These are phyloP conservation scores for Procambarus virginalis DNA, from an alignment of 1,140 invertebrate species.

Conservation along the genomic window DNA sequence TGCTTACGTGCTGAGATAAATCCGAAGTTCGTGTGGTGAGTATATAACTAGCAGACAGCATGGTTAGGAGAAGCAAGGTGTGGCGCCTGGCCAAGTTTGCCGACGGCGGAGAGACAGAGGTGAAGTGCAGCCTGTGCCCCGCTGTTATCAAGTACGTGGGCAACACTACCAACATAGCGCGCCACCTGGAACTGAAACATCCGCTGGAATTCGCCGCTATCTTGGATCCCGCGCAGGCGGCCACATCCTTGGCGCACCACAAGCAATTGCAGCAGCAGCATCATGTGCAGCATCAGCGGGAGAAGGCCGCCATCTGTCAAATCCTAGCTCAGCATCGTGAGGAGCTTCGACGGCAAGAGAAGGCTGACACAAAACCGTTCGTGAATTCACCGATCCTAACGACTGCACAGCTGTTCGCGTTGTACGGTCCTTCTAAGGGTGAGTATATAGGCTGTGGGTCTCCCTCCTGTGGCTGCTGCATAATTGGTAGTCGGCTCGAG, in stretches of 20 bases:
- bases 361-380: background rate
- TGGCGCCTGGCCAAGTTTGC: slow-evolving; percentile 69
- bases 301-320: slow-evolving; percentile 67
- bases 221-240: slow-evolving; percentile 18
- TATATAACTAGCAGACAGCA: background rate
- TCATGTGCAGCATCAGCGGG: slow-evolving; percentile 50
- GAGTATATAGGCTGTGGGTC: too few relatives aligned
- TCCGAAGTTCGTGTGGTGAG: too few relatives aligned
- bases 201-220: slow-evolving; percentile 66
- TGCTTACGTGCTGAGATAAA: too few relatives aligned
- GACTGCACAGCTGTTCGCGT: background rate
- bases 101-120: slow-evolving; percentile 56
- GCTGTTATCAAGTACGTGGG: slow-evolving; percentile 69
- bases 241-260: slow-evolving; percentile 21
- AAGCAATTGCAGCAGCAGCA: slow-evolving; percentile 25
- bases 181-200: slow-evolving; percentile 68
- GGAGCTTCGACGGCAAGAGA: slow-evolving; percentile 58
- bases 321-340: slow-evolving; percentile 68
- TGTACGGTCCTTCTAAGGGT: too few relatives aligned
- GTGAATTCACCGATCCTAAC: background rate
- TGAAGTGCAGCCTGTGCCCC: slow-evolving; percentile 66
- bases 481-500: too few relatives aligned
- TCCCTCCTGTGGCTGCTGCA: too few relatives aligned
- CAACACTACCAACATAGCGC: slow-evolving; percentile 69
- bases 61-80: slow-evolving; percentile 68